Evolutionary conservation across 2,113 vertebrate species (phyloP).

Genomic region (Oriolus oriolus): DNA sequence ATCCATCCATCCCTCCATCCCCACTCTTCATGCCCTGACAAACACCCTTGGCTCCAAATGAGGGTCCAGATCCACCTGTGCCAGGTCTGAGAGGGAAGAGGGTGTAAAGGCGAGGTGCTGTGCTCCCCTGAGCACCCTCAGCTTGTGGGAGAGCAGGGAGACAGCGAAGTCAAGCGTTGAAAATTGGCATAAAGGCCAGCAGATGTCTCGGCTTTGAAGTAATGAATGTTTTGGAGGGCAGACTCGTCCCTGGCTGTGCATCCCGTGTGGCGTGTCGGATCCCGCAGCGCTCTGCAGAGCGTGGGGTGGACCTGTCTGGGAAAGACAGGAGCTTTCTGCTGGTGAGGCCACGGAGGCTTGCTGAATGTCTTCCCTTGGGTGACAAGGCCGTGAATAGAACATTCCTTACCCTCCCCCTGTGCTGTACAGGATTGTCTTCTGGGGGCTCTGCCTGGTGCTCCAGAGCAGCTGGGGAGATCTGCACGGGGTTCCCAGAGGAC

Average conservation of each 20-base stretch:
- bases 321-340: neutral
- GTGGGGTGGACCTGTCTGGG: neutral
- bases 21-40: rapidly evolving
- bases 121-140: too few species aligned
- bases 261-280: rapidly evolving
- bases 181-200: neutral
- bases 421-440: neutral
- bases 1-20: neutral
- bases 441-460: neutral
- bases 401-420: neutral
- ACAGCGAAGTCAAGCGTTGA: rapidly evolving
- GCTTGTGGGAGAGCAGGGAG: neutral
- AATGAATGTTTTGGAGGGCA: neutral
- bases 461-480: neutral
- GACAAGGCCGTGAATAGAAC: rapidly evolving
- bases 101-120: neutral
- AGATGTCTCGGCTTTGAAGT: neutral
- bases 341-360: rapidly evolving
- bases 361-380: rapidly evolving
- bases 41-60: neutral
- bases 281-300: rapidly evolving
- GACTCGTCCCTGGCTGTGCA: rapidly evolving
- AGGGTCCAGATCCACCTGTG: rapidly evolving
- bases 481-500: rapidly evolving
- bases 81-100: rapidly evolving